These are phyloP conservation scores for Aradus depressus DNA, from an alignment of 2,888 invertebrate genomes.

Conservation along the genomic window DNA sequence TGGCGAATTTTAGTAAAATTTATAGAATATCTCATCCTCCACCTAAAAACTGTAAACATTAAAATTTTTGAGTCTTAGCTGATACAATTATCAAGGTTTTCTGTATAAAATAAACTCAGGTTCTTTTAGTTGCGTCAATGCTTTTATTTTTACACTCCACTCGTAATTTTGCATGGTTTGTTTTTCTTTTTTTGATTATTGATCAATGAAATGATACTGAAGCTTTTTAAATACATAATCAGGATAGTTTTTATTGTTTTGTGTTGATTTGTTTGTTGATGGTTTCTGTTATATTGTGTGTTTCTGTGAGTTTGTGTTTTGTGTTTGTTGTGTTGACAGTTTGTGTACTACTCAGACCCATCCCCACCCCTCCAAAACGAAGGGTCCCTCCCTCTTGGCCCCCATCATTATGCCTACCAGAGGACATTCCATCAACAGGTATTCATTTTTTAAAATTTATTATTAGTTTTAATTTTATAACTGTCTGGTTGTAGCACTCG, in stretches of 20 bases:
- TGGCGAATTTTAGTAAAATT: too few relatives aligned
- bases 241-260: constrained; percentile 4
- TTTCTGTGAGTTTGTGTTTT: constrained; percentile 17
- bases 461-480: background rate
- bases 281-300: constrained; percentile 1
- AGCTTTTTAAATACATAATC: background rate
- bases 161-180: too few relatives aligned
- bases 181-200: too few relatives aligned
- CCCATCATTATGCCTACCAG: constrained; percentile 39
- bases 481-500: background rate
- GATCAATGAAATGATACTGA: too few relatives aligned
- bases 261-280: background rate
- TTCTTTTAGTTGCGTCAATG: too few relatives aligned
- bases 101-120: too few relatives aligned
- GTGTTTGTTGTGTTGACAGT: constrained; percentile 12
- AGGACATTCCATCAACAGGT: constrained; percentile 49
- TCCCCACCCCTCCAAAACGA: constrained; percentile 32
- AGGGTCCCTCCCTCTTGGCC: constrained; percentile 25
- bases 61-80: too few relatives aligned
- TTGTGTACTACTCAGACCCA: constrained; percentile 29
- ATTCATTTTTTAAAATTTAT: constrained; percentile 31
- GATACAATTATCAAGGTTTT: too few relatives aligned
- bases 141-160: too few relatives aligned
- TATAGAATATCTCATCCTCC: too few relatives aligned
- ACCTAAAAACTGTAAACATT: too few relatives aligned